phyloP scores from a whole-genome alignment of 2,888 invertebrate species.

The Allolobophora icterica region DNA sequence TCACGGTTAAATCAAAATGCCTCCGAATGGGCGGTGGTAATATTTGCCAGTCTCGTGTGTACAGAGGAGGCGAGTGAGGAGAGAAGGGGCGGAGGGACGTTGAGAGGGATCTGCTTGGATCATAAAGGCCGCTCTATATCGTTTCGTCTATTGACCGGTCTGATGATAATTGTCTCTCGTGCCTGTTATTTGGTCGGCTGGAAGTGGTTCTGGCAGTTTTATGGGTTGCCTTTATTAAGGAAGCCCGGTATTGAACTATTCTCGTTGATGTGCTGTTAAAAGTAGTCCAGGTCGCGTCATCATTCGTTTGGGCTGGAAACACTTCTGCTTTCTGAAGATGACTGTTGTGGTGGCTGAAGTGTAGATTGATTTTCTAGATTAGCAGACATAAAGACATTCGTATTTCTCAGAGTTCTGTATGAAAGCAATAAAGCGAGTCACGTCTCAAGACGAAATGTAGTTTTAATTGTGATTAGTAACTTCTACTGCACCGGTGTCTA shows the following conservation, averaged over 20 bases:
- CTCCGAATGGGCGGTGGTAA: not conserved
- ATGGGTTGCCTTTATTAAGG: not conserved
- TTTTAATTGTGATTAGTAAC: too few species aligned
- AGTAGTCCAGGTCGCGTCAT: not conserved
- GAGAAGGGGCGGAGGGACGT: not conserved
- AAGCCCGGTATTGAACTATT: not conserved
- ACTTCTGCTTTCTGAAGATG: not conserved
- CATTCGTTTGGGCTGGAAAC: not conserved
- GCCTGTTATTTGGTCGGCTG: not conserved
- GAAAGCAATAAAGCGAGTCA: not conserved
- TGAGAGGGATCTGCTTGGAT: not conserved
- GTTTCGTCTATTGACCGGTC: not conserved
- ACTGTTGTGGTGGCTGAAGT: not conserved
- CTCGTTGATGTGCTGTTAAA: not conserved
- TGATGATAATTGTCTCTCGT: conserved; percentile 8
- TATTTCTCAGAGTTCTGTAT: not conserved
- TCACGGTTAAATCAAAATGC: not conserved
- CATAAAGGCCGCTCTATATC: conserved; percentile 1
- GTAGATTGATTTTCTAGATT: not conserved
- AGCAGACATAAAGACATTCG: not conserved
- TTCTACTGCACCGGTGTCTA: too few species aligned
- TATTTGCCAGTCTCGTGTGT: not conserved
- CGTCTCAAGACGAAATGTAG: not conserved
- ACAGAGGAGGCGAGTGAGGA: not conserved
- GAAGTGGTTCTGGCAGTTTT: not conserved